Conservation (phyloP, 2,113 vertebrate genomes). For the Elanus axillaris region DNA sequence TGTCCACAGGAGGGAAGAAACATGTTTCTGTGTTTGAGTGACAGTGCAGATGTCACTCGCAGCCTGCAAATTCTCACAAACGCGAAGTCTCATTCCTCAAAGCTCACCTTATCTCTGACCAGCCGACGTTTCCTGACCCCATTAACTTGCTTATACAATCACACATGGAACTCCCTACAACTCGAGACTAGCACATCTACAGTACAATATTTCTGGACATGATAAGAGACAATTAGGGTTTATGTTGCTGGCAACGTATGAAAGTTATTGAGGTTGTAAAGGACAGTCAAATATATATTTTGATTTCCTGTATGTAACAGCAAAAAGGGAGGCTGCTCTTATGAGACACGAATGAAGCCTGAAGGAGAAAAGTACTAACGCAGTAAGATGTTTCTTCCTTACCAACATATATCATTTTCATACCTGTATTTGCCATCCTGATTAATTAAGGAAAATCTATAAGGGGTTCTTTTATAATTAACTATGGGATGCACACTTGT, state of each 20-base stretch:
- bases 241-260: neutral
- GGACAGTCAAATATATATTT: neutral
- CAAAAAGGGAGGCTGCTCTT: neutral
- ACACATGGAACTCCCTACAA: neutral
- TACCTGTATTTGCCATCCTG: neutral
- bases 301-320: neutral
- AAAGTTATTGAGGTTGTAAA: neutral
- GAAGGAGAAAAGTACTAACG: neutral
- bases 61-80: slow-evolving; percentile 3
- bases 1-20: slow-evolving; percentile 49
- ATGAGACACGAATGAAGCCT: neutral
- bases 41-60: slow-evolving; percentile 43
- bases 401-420: neutral
- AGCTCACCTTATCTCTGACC: neutral
- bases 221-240: neutral
- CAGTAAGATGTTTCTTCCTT: neutral
- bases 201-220: neutral
- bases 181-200: neutral
- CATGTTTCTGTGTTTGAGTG: slow-evolving; percentile 55
- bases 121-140: neutral
- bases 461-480: neutral
- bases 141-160: neutral
- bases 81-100: neutral
- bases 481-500: neutral
- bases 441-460: neutral